phyloP scores from a whole-genome alignment of 2,113 vertebrate genomes.

The Pterocles burchelli region DNA sequence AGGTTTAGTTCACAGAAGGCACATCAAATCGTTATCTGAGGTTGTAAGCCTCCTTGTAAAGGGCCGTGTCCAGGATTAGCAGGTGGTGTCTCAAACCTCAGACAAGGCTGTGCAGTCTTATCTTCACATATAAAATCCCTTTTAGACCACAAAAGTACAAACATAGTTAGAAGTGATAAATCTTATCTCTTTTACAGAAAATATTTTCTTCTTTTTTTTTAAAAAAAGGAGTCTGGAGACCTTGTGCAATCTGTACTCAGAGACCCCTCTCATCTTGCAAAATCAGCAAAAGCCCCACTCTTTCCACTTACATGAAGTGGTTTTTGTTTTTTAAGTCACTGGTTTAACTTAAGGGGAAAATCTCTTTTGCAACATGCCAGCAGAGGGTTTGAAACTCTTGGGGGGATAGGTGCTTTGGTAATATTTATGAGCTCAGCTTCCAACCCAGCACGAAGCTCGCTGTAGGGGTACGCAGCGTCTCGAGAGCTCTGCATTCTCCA shows the following conservation, averaged over 20 bases:
- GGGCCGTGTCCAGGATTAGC: not conserved
- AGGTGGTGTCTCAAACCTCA: not conserved
- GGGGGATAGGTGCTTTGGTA: not conserved
- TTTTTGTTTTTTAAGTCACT: not conserved
- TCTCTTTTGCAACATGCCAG: not conserved
- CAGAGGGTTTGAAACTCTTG: not conserved
- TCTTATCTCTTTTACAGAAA: not conserved
- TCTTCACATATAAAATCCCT: not conserved
- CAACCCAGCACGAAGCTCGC: not conserved
- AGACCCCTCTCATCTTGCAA: not conserved
- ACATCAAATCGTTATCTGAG: not conserved
- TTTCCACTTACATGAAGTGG: not conserved
- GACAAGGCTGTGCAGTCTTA: not conserved
- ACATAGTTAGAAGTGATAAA: not conserved
- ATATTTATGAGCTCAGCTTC: not conserved
- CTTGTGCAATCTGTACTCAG: not conserved
- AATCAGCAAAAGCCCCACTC: not conserved
- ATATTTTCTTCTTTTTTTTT: accelerated
- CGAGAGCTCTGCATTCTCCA: not conserved
- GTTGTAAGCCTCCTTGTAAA: not conserved
- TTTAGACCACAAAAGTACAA: not conserved
- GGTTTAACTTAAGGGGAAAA: not conserved
- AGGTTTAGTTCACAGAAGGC: not conserved
- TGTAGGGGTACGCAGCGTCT: accelerated
- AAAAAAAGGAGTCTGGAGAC: not conserved